These are phyloP conservation scores for Odocoileus hemionus DNA, from an alignment of 2,113 vertebrate genomes.

Conservation along the genomic window DNA sequence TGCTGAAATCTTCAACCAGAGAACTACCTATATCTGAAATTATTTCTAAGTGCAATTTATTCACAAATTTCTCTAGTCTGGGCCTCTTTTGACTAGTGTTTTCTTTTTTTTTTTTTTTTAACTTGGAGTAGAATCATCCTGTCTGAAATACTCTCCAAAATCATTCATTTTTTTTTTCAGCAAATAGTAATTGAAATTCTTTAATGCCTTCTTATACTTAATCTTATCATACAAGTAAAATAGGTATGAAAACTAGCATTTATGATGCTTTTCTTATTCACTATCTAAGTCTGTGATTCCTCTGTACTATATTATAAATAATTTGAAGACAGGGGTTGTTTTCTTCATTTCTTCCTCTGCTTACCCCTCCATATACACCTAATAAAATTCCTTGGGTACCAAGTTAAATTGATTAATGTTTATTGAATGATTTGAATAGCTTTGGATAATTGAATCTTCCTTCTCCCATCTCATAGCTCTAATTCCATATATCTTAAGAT, in stretches of 20 bases:
- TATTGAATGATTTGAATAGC: slow-evolving; percentile 26
- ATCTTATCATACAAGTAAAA: neutral
- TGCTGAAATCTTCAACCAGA: neutral
- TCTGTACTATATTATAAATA: neutral
- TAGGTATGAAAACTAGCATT: neutral
- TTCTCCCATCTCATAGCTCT: neutral
- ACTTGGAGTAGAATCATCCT: neutral
- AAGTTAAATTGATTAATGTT: slow-evolving; percentile 32
- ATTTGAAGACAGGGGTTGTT: neutral
- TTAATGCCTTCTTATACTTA: neutral
- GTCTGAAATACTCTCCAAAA: neutral
- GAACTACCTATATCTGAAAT: neutral
- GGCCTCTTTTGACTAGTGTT: neutral
- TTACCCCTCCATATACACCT: neutral
- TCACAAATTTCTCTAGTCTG: neutral
- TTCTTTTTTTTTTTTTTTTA: neutral
- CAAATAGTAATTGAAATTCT: neutral
- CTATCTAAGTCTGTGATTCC: neutral
- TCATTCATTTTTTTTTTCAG: neutral
- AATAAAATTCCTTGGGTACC: neutral
- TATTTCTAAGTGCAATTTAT: neutral
- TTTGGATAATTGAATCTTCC: slow-evolving; percentile 45
- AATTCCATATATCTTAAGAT: slow-evolving; percentile 17
- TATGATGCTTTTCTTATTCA: neutral
- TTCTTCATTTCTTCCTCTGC: neutral